Conservation (phyloP, 2,888 invertebrate genomes). For the Ethmia dodecea region DNA sequence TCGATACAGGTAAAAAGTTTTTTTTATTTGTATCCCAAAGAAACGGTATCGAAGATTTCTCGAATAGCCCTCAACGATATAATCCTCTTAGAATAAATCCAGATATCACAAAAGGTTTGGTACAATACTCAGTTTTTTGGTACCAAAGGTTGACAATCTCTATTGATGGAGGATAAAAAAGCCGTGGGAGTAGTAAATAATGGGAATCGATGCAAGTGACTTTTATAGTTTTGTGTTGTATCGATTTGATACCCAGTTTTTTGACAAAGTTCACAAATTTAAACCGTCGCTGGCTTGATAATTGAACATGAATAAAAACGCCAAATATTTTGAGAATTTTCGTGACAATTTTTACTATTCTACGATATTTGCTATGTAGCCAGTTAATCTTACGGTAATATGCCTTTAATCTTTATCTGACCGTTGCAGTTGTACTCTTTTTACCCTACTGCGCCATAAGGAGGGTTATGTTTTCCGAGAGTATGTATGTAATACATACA, state of each 20-base stretch:
- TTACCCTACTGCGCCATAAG: no score
- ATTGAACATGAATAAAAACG: background rate
- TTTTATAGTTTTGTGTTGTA: conserved; percentile 11
- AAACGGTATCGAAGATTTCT: conserved; percentile 26
- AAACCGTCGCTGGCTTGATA: background rate
- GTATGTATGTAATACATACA: no score
- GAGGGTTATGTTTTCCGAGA: no score
- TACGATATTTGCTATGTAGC: no score
- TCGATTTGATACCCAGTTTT: conserved; percentile 11
- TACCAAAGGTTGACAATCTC: conserved; percentile 33
- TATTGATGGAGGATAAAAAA: conserved; percentile 37
- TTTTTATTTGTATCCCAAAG: background rate
- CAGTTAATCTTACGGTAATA: no score
- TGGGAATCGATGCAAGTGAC: conserved; percentile 29
- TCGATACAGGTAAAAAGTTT: conserved; percentile 1
- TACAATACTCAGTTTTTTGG: conserved; percentile 14
- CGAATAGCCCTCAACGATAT: conserved; percentile 41
- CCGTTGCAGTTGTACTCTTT: no score
- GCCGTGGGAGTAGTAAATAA: conserved; percentile 43
- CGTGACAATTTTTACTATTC: no score
- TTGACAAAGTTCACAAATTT: background rate
- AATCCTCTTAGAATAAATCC: conserved; percentile 54
- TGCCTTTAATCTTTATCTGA: no score
- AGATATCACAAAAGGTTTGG: conserved; percentile 34
- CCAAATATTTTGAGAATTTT: no score